Evolutionary conservation across 2,797 vertebrate species (phyloP).

Genomic region (Cryptoprocta ferox): DNA sequence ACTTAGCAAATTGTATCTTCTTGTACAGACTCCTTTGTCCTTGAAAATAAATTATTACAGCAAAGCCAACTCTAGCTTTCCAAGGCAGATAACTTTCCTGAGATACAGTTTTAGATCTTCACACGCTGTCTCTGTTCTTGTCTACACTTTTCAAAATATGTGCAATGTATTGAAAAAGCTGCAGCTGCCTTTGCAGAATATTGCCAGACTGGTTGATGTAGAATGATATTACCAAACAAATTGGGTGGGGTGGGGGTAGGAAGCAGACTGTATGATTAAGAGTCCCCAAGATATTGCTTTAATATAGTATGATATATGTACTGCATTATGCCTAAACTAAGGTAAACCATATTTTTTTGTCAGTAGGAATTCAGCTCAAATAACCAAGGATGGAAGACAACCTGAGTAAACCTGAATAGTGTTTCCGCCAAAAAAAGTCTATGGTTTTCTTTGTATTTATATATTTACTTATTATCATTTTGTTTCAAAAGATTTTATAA

Average conservation of each 20-base stretch:
- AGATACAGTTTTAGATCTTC: conserved; percentile 73
- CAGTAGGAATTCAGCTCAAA: conserved; percentile 1
- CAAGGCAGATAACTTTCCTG: conserved; percentile 71
- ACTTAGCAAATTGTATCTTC: conserved; percentile 70
- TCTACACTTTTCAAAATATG: conserved; percentile 79
- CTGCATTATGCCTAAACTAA: neutral
- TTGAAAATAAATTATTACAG: conserved; percentile 74
- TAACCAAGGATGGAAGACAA: neutral
- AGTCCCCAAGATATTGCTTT: neutral
- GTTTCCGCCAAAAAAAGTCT: neutral
- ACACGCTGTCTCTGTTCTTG: conserved; percentile 74
- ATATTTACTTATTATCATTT: neutral
- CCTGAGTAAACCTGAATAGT: neutral
- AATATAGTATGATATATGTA: neutral
- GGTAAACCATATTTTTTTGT: neutral
- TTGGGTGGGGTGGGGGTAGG: neutral
- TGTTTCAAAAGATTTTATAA: neutral
- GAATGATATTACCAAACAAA: conserved; percentile 7
- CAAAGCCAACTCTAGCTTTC: conserved; percentile 75
- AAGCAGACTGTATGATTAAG: neutral
- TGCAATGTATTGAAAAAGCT: conserved; percentile 72
- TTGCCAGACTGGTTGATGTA: neutral
- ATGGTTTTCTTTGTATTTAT: neutral
- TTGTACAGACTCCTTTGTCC: conserved; percentile 73
- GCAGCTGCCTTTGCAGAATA: conserved; percentile 60